A percentile compares a stretch with the other conserved stretches of the same genome.
Conservation (phyloP, 2,888 invertebrate genomes). For the Idaea straminata region DNA sequence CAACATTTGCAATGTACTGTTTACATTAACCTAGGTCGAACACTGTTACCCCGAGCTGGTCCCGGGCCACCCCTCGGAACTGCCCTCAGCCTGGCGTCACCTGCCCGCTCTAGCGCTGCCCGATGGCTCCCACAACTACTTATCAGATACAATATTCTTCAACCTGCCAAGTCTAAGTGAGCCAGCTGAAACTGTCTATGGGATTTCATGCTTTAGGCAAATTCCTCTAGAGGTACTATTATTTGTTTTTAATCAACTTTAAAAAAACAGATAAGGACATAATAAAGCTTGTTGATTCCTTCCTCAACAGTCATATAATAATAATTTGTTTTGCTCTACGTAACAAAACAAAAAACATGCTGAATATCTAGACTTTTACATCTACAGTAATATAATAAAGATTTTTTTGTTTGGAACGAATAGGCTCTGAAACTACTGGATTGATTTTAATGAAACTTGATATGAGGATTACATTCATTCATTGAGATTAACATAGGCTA, state of each 20-base stretch:
- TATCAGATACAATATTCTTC: conserved; percentile 97
- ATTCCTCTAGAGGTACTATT: conserved; percentile 92
- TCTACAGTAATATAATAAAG: too few species aligned
- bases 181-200: conserved; percentile 93
- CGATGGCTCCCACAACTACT: conserved; percentile 98
- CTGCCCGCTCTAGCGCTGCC: conserved; percentile 97
- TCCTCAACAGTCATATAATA: too few species aligned
- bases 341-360: too few species aligned
- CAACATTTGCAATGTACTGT: background rate
- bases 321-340: too few species aligned
- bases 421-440: too few species aligned
- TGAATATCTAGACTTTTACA: too few species aligned
- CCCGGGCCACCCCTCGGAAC: conserved; percentile 87
- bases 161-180: conserved; percentile 94
- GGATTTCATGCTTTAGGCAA: conserved; percentile 98
- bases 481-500: too few species aligned
- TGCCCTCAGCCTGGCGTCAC: conserved; percentile 96
- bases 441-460: too few species aligned
- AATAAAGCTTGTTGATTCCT: too few species aligned
- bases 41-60: conserved; percentile 95
- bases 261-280: too few species aligned
- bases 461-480: too few species aligned
- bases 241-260: conserved; percentile 1
- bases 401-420: too few species aligned
- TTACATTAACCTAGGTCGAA: conserved; percentile 82